A percentile compares a stretch with the other conserved stretches of the same genome.
Evolutionary conservation across 1,140 invertebrate genomes (phyloP).

Genomic region (Ericerus pela): DNA sequence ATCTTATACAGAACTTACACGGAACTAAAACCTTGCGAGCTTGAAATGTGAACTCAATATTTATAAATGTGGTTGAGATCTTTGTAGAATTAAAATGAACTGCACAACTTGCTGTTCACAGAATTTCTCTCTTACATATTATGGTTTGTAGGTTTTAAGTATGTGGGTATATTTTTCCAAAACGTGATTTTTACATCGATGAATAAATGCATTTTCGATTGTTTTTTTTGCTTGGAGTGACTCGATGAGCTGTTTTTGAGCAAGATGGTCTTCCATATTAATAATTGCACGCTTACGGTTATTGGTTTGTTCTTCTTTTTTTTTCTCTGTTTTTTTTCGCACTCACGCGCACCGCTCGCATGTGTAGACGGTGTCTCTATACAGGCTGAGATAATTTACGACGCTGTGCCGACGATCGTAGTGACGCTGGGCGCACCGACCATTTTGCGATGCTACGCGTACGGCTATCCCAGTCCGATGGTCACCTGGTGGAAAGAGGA

Average conservation of each 20-base stretch:
- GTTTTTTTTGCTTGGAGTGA: no score
- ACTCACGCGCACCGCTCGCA: not conserved
- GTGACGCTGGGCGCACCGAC: constrained; percentile 54
- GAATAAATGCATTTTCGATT: no score
- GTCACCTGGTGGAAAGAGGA: constrained; percentile 78
- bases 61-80: no score
- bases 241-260: not conserved
- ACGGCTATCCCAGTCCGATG: constrained; percentile 61
- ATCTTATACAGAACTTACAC: no score
- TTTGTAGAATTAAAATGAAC: no score
- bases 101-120: no score
- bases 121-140: no score
- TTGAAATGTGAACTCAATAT: no score
- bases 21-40: no score
- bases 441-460: constrained; percentile 59
- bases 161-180: no score
- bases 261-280: not conserved
- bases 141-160: no score
- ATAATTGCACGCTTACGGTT: not conserved
- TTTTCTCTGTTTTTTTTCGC: not conserved
- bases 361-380: constrained; percentile 24
- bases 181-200: no score
- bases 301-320: not conserved
- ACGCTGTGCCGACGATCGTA: constrained; percentile 42
- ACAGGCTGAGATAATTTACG: constrained; percentile 38